Percentiles rank a stretch among this genome's conserved stretches.
Conservation (phyloP, 2,113 vertebrate genomes). For the Sialia sialis region DNA sequence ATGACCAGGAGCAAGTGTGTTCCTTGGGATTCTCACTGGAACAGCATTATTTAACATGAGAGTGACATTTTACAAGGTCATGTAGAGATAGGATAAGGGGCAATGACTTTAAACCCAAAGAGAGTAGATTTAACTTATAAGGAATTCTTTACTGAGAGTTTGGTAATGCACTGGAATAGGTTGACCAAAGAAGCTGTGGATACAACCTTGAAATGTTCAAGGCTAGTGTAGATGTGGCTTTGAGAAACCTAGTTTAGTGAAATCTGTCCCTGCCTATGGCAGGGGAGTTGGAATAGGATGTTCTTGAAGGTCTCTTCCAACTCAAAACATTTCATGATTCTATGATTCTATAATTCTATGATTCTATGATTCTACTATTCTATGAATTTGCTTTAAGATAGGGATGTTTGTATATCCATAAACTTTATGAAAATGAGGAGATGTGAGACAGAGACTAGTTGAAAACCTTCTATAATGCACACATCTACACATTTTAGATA, state of each 20-base stretch:
- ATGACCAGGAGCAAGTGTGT: neutral
- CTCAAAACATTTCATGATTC: neutral
- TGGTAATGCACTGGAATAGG: neutral
- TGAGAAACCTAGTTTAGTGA: neutral
- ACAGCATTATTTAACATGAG: neutral
- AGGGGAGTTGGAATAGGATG: accelerated
- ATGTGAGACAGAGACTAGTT: neutral
- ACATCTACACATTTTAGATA: neutral
- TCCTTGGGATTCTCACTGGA: accelerated
- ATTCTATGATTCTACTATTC: neutral
- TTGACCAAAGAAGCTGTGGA: neutral
- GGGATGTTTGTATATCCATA: neutral
- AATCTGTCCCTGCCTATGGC: neutral
- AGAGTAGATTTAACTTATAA: neutral
- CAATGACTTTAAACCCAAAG: neutral
- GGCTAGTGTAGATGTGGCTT: neutral
- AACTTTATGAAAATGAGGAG: neutral
- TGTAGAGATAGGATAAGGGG: neutral
- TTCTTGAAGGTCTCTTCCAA: neutral
- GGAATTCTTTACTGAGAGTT: neutral
- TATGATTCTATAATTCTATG: too few species aligned
- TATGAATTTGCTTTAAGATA: neutral
- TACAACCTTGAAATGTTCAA: neutral
- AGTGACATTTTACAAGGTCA: neutral
- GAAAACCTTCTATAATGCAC: neutral